These are phyloP conservation scores for Eilema griseolum DNA, from an alignment of 2,888 invertebrate species.

Conservation along the genomic window DNA sequence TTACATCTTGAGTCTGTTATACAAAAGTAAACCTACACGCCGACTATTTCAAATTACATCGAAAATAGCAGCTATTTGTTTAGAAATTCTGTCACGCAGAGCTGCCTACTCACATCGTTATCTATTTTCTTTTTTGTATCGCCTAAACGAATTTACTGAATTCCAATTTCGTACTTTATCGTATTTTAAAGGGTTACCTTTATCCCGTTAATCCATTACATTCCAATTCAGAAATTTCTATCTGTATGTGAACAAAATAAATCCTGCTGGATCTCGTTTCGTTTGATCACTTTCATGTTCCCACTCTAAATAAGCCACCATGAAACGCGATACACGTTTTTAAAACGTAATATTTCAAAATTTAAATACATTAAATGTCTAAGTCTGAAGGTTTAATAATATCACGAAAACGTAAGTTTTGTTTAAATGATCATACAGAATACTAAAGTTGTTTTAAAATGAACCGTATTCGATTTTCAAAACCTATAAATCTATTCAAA, in stretches of 20 bases:
- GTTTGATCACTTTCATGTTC: not conserved
- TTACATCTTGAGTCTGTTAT: not conserved
- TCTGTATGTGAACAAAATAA: slow-evolving; percentile 8
- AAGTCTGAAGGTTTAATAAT: too few species aligned
- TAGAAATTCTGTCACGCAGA: slow-evolving; percentile 39
- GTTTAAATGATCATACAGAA: too few species aligned
- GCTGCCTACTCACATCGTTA: slow-evolving; percentile 41
- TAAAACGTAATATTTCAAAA: too few species aligned
- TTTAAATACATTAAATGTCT: too few species aligned
- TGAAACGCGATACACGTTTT: too few species aligned
- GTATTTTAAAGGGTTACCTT: slow-evolving; percentile 18
- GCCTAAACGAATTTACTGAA: slow-evolving; percentile 35
- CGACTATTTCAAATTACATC: slow-evolving; percentile 18
- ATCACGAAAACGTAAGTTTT: too few species aligned
- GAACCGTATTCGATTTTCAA: slow-evolving; percentile 14
- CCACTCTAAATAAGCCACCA: too few species aligned
- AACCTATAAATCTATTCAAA: slow-evolving; percentile 24
- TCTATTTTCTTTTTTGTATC: slow-evolving; percentile 36
- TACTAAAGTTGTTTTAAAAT: not conserved
- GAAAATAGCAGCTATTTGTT: slow-evolving; percentile 30
- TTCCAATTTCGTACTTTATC: slow-evolving; percentile 25
- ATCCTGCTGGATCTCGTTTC: not conserved
- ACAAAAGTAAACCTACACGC: not conserved
- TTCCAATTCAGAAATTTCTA: not conserved
- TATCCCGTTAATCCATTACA: slow-evolving; percentile 13